Base-by-base conservation (phyloP, 2,797 vertebrate species). In the Hippopotamyrus pictus region DNA sequence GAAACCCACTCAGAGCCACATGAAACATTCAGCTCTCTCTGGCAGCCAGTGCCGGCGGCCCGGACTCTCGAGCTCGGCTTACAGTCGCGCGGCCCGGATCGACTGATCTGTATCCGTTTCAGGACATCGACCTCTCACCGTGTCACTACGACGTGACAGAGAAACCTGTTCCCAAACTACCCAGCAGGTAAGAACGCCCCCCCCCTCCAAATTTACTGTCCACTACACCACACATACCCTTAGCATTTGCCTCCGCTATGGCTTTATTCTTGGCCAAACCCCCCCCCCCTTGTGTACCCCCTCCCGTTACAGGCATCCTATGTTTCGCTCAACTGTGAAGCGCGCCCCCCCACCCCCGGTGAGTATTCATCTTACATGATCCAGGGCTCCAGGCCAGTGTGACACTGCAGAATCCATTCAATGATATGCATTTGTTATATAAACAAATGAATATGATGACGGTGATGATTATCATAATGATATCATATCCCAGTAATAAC, bases 331-430 rank as follows among this genome's bases (percentile, higher is more conserved):
- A 62, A 88, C 91, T 48, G 97, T 97, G 88, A 93, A 91, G 50
- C 96, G 96, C 91, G 94, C 95, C 93, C 95, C 93, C 92, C 97
- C 97, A 93, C 93, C 86, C 86, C 96, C 96, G 89, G 96, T 97
- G 94, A 97, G 97, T 96, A 94, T 94, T 94, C 92, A 88, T 88
- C 94, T 93, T 91, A 19, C 48, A 51, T 46, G 44, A 50, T 22
- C 11, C 82, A 12, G 44, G 48, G 82, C 82, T 22, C 82, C 82
- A 51, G 48, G 44, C n/a, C 82, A 85, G 41, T 50, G 82, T 48
- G 44, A 51, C 82, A 25, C 7, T 12, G 46, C 82, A 85, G 19
- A 51, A 85, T 85, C 44, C 82, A 50, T 46, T 51, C 44, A 46
- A 22, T 85, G 44, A 85, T 51, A 85, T 50, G n/a, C n/a, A 25